Percentiles rank a stretch among this genome's conserved stretches.
Evolutionary conservation across 2,113 vertebrate species (phyloP).

Genomic region (Triplophysa dalaica): DNA sequence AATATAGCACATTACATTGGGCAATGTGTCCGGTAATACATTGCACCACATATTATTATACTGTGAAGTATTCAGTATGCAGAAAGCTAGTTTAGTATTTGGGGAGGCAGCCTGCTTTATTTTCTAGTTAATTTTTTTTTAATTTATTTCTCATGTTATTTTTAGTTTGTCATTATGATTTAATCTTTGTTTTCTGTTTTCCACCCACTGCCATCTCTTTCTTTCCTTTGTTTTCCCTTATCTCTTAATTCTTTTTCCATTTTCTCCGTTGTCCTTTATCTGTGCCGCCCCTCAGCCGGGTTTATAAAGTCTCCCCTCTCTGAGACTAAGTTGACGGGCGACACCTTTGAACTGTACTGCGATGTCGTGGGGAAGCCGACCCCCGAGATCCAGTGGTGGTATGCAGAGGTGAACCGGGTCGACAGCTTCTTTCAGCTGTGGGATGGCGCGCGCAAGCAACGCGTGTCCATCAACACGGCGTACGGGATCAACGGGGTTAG

Average conservation of each 20-base stretch:
- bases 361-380: constrained; percentile 93
- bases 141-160: constrained; percentile 3
- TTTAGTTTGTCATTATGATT: constrained; percentile 38
- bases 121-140: constrained; percentile 3
- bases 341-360: constrained; percentile 97
- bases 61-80: not conserved
- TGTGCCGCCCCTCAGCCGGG: constrained; percentile 81
- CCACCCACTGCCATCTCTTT: constrained; percentile 25
- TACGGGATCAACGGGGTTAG: constrained; percentile 90
- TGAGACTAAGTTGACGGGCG: constrained; percentile 94
- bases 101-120: not conserved
- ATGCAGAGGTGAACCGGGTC: constrained; percentile 91
- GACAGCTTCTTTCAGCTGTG: constrained; percentile 97
- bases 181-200: constrained; percentile 27
- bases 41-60: no score
- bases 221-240: constrained; percentile 30
- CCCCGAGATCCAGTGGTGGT: constrained; percentile 99
- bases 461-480: constrained; percentile 90
- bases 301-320: constrained; percentile 97
- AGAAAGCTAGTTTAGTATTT: not conserved
- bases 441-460: constrained; percentile 89
- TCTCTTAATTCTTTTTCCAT: not conserved
- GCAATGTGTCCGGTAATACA: no score
- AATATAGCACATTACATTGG: no score
- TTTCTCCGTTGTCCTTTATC: not conserved